Evolutionary conservation across 1,140 invertebrate genomes (phyloP), one percentile per base, ranked within the genome.

Genomic region (Nasonia giraulti): DNA sequence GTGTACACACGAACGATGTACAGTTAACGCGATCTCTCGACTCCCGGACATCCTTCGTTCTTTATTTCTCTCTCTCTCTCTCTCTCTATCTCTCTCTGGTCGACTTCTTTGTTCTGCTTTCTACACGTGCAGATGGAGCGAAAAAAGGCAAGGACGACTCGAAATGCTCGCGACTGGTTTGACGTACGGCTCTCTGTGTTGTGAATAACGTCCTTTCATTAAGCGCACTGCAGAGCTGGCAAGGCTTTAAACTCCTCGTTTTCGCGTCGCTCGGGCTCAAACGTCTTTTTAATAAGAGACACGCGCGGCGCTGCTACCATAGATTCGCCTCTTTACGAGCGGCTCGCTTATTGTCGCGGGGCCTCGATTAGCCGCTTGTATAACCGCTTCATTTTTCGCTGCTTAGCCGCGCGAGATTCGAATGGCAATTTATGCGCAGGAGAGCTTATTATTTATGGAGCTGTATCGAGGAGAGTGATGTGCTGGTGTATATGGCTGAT

Each of bases 181-280:
- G 82, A 83, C 76, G 82, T 79, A 73, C 55, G 75, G 62, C 55
- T 37, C 33, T 37, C 62, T 62, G 37, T 37, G 77, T 68, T 55
- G 75, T 71, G 76, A 84, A 84, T 79, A 73, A 74, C 68, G 20
- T 84, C 82, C 76, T 84, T 84, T 84, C 66, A 73, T 84, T 78
- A 83, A 73, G 33, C 17, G 37, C 4, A 37, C 68, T 62, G 55
- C 55, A 62, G 23, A 27, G 27, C 27, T 33, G n/a, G 40, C 10
- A 31, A 10, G 2, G 40, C 17, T 77, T 44, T 75, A 77, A 83
- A 75, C 50, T 47, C 66, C 44, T 50, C 68, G 12, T 81, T 27
- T 27, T 73, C 23, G 17, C 47, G 20, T 62, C 0, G 17, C 81
- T 44, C 50, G 40, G 1, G 17, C 81, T 44, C 33, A 37, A 68